A percentile compares a stretch with the other conserved stretches of the same genome.
Evolutionary conservation across 2,113 vertebrate species (phyloP).

Genomic region (Otocyon megalotis): DNA sequence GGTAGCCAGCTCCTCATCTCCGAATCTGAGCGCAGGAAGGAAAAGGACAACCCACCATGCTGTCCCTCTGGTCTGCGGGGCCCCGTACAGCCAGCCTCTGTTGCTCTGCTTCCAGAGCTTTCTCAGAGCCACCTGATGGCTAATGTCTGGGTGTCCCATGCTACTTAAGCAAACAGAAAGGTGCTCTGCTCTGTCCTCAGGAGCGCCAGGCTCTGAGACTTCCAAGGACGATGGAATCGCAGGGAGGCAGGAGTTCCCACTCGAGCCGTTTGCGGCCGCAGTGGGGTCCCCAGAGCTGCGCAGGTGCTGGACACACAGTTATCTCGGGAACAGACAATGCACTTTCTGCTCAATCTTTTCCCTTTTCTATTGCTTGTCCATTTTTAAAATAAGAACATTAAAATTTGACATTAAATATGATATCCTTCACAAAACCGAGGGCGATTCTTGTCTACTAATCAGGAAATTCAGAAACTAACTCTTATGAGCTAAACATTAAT

Average conservation of each 20-base stretch:
- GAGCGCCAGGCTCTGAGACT: background rate
- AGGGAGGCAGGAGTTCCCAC: rapidly evolving
- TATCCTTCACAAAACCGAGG: background rate
- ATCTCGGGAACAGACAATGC: rapidly evolving
- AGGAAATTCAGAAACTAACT: background rate
- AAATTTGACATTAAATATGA: background rate
- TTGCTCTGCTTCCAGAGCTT: too few relatives aligned
- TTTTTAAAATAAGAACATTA: background rate
- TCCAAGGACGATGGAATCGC: background rate
- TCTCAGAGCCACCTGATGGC: background rate
- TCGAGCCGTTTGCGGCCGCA: rapidly evolving
- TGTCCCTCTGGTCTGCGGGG: background rate
- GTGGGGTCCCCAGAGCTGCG: background rate
- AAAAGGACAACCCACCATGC: background rate
- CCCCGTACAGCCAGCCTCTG: background rate
- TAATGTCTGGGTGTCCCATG: background rate
- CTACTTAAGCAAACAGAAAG: too few relatives aligned
- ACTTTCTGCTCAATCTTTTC: rapidly evolving
- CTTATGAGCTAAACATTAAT: background rate
- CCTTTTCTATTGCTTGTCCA: background rate
- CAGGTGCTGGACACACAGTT: background rate
- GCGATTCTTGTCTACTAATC: background rate
- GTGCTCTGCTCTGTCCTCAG: rapidly evolving
- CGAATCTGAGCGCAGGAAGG: rapidly evolving
- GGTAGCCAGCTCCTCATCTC: background rate